phyloP scores from a whole-genome alignment of 2,888 invertebrate genomes.

The Thera britannica region DNA sequence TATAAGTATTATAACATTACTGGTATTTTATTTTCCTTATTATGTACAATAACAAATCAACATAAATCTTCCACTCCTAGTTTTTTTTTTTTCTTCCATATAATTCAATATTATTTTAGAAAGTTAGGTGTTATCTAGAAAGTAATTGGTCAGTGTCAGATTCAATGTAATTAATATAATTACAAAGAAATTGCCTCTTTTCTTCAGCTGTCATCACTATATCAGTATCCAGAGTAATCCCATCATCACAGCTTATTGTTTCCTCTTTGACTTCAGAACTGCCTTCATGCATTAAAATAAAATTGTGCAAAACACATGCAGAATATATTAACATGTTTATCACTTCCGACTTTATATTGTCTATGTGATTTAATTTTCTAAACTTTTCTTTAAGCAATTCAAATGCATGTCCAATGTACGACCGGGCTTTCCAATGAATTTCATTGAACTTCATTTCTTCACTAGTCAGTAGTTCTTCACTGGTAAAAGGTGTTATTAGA shows the following conservation, averaged over 20 bases:
- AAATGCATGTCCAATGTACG: slow-evolving; percentile 74
- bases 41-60: not conserved
- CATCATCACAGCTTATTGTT: slow-evolving; percentile 65
- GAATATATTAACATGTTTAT: slow-evolving; percentile 64
- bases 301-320: slow-evolving; percentile 76
- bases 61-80: slow-evolving; percentile 17
- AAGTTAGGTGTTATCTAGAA: slow-evolving; percentile 17
- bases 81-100: slow-evolving; percentile 3
- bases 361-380: slow-evolving; percentile 68
- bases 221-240: slow-evolving; percentile 66
- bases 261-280: slow-evolving; percentile 69
- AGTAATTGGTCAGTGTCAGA: slow-evolving; percentile 39
- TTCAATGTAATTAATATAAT: slow-evolving; percentile 75
- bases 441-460: slow-evolving; percentile 81
- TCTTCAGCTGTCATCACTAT: slow-evolving; percentile 70
- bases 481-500: slow-evolving; percentile 73
- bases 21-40: slow-evolving; percentile 49
- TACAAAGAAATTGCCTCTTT: slow-evolving; percentile 77
- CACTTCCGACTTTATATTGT: slow-evolving; percentile 62
- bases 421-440: slow-evolving; percentile 69
- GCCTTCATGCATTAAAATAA: slow-evolving; percentile 74
- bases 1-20: slow-evolving; percentile 69
- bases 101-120: slow-evolving; percentile 1
- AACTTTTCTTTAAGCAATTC: slow-evolving; percentile 71
- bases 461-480: slow-evolving; percentile 70